phyloP scores from a whole-genome alignment of 1,140 invertebrate species.

The Pararge aegeria region DNA sequence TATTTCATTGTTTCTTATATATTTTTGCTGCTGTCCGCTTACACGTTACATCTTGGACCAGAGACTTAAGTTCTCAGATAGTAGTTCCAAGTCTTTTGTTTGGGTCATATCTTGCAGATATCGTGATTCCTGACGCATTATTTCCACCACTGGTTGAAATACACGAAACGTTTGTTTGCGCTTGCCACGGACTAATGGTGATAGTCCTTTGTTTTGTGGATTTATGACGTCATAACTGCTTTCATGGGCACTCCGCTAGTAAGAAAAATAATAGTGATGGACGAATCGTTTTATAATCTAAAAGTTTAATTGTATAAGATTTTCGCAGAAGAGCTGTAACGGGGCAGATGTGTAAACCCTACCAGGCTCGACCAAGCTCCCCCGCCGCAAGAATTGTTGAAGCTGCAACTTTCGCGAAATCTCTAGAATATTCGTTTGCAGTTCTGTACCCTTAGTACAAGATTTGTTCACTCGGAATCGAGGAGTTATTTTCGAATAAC shows the following conservation, averaged over 20 bases:
- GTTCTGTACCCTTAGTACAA: too few relatives aligned
- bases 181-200: neutral
- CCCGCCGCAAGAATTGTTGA: too few relatives aligned
- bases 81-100: slow-evolving; percentile 28
- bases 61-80: slow-evolving; percentile 11
- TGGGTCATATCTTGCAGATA: slow-evolving; percentile 22
- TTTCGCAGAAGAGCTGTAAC: too few relatives aligned
- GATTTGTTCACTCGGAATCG: too few relatives aligned
- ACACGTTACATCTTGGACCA: slow-evolving; percentile 13
- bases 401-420: too few relatives aligned
- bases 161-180: slow-evolving; percentile 23
- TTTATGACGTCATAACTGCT: slow-evolving; percentile 15
- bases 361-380: too few relatives aligned
- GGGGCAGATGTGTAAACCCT: too few relatives aligned
- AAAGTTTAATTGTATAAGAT: neutral
- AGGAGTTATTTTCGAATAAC: too few relatives aligned
- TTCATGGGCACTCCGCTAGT: neutral
- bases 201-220: slow-evolving; percentile 17
- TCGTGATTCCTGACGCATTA: slow-evolving; percentile 22
- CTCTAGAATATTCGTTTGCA: too few relatives aligned
- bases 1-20: too few relatives aligned
- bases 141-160: slow-evolving; percentile 24
- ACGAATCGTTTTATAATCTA: neutral
- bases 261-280: neutral
- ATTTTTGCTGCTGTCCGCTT: neutral